Evolutionary conservation across 2,797 vertebrate species (phyloP), one percentile per base, ranked within the genome.

Genomic region (Hyperoplus immaculatus): DNA sequence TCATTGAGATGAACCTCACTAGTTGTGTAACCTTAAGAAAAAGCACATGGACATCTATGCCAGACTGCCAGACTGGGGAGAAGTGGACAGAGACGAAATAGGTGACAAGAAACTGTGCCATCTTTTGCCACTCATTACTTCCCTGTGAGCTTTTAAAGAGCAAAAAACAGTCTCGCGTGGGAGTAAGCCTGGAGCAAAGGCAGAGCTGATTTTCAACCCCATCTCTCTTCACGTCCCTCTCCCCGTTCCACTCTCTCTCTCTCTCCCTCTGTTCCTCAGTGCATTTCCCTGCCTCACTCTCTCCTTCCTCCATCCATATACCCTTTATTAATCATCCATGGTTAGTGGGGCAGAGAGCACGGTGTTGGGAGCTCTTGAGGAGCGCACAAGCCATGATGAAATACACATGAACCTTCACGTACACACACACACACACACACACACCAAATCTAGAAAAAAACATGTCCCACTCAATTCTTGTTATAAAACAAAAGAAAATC

Each of bases 291-390:
- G 21, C 5, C 46, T 50, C 72, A 9, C 76, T 83, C 80, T 64
- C 58, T 78, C 76, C 0, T 62, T 83, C 83, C 75, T 77, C 57
- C 29, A 29, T 29, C 29, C 29, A 29, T 54, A 57, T 89, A 88
- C 77, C 84, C 87, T 92, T 92, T 91, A 93, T 93, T 93, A 93
- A 93, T 94, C 92, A 94, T 90, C 91, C 88, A 92, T 92, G 90
- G 89, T 93, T 92, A 92, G 92, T 88, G 82, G 91, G 91, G 88
- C 91, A 92, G 78, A 87, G 90, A 91, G 80, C 55, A 54, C 79
- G 82, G 88, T 86, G 90, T 90, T 85, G 68, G 89, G 78, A 85
- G 86, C 92, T 87, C 86, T 81, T 83, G 86, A 29, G 89, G 83
- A 87, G 63, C 54, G 54, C 68, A 59, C 29, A 68, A 80, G 77